Conservation (phyloP, 2,113 vertebrate genomes). For the Ardeotis arabs region DNA sequence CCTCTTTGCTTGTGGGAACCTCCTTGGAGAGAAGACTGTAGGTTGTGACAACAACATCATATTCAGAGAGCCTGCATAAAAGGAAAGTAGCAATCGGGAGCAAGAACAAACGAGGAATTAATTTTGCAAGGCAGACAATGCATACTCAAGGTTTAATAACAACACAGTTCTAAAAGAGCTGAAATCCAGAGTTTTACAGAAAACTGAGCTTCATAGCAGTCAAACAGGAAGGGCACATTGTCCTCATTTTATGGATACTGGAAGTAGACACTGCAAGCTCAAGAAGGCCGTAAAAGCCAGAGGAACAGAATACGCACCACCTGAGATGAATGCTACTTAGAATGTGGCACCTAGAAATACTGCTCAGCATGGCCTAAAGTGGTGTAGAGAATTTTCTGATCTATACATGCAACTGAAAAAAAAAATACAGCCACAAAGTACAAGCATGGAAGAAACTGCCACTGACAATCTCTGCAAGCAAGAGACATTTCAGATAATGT, state of each 20-base stretch:
- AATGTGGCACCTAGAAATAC: background rate
- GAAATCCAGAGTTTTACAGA: background rate
- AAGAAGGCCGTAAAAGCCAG: background rate
- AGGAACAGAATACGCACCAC: background rate
- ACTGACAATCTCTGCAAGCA: background rate
- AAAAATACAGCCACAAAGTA: background rate
- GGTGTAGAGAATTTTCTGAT: background rate
- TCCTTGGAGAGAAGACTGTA: conserved; percentile 92
- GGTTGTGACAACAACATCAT: conserved; percentile 93
- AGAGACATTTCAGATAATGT: background rate
- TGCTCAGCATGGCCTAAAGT: background rate
- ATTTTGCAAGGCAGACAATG: background rate
- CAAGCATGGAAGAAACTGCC: background rate
- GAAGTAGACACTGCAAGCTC: background rate
- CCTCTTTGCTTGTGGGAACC: conserved; percentile 83
- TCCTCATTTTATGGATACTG: background rate
- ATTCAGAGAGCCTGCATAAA: conserved; percentile 81
- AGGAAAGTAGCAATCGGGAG: background rate
- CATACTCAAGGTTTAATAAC: background rate
- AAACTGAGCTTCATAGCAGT: background rate
- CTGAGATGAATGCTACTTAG: background rate
- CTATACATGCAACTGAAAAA: background rate
- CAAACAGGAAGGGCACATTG: background rate
- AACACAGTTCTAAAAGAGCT: background rate
- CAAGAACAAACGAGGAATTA: background rate